A percentile compares a stretch with the other conserved stretches of the same genome.
phyloP scores from a whole-genome alignment of 2,113 vertebrate species.

The Scolopax mira region DNA sequence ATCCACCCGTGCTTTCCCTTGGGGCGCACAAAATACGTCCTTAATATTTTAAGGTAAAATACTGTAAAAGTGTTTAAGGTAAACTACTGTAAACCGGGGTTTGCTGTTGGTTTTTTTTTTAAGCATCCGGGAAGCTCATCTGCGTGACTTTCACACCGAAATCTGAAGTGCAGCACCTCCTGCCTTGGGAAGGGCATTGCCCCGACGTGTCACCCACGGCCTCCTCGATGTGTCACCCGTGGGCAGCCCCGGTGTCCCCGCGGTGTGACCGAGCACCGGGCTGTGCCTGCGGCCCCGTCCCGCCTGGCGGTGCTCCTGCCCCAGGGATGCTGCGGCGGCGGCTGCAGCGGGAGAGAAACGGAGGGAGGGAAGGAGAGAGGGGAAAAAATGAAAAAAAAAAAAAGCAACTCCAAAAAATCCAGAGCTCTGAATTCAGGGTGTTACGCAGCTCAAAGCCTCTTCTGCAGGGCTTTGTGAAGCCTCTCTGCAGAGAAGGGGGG shows the following conservation, averaged over 20 bases:
- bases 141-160: fast-evolving
- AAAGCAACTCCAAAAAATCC: fast-evolving
- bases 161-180: neutral
- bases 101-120: neutral
- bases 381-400: neutral
- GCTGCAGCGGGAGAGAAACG: neutral
- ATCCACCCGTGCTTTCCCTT: neutral
- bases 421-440: fast-evolving
- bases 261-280: neutral
- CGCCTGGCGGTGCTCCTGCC: conserved; percentile 51
- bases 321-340: neutral
- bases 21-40: fast-evolving
- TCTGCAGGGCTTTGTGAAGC: neutral
- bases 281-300: conserved; percentile 37
- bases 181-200: fast-evolving
- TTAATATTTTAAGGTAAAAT: neutral
- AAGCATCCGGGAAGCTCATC: neutral
- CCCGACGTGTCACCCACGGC: neutral
- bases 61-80: fast-evolving
- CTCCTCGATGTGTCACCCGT: neutral
- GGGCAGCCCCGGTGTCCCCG: neutral
- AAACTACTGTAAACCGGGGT: neutral
- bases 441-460: fast-evolving
- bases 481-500: neutral
- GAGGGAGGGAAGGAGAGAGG: too few species aligned